Evolutionary conservation across 2,888 invertebrate species (phyloP).

Genomic region (Amorpha juglandis): DNA sequence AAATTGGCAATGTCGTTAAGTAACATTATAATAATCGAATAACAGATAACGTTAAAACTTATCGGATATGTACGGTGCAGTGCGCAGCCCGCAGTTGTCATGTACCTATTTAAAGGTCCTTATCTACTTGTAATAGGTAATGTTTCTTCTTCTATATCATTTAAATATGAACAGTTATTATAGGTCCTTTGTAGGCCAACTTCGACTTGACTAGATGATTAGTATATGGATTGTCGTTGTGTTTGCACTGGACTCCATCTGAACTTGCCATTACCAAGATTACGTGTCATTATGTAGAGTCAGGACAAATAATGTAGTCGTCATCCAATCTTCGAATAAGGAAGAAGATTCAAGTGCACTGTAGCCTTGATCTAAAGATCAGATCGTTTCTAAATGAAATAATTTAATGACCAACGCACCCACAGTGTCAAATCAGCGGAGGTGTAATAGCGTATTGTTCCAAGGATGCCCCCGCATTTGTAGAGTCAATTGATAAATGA

Average conservation of each 20-base stretch:
- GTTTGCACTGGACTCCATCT: neutral
- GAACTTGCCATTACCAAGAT: neutral
- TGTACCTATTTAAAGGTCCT: too few species aligned
- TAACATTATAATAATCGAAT: too few species aligned
- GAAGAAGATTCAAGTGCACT: constrained; percentile 17
- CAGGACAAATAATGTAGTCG: too few species aligned
- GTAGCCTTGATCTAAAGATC: constrained; percentile 64
- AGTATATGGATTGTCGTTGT: too few species aligned
- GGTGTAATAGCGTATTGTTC: constrained; percentile 68
- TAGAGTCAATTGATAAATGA: constrained; percentile 51
- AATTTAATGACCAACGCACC: constrained; percentile 56
- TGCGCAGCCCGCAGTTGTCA: too few species aligned
- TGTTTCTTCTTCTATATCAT: too few species aligned
- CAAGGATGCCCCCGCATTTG: constrained; percentile 55
- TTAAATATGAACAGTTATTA: too few species aligned
- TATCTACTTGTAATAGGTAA: too few species aligned
- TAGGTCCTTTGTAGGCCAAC: too few species aligned
- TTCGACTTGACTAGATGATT: too few species aligned
- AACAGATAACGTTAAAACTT: too few species aligned
- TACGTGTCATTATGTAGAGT: neutral
- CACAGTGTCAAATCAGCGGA: constrained; percentile 58
- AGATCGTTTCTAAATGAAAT: constrained; percentile 63
- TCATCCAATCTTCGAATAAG: neutral
- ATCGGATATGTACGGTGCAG: too few species aligned
- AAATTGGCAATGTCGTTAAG: neutral